phyloP scores from a whole-genome alignment of 2,113 vertebrate genomes.

The Aspidoscelis tigris region DNA sequence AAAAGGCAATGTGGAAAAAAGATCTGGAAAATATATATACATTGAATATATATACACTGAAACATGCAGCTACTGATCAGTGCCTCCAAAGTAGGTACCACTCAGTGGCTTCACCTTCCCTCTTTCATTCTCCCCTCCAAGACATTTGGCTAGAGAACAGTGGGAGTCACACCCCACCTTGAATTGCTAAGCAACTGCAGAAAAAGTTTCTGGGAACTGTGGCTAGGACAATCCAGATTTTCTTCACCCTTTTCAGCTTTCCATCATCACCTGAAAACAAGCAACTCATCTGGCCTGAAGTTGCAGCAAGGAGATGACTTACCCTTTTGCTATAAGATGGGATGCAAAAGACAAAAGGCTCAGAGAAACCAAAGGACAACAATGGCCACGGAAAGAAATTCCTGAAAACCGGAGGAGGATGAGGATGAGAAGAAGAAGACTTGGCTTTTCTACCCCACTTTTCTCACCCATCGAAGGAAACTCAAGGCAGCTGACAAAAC shows the following conservation, averaged over 20 bases:
- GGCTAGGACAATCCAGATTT: not conserved
- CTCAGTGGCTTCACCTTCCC: not conserved
- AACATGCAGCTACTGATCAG: not conserved
- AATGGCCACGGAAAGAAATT: too few relatives aligned
- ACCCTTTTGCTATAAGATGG: not conserved
- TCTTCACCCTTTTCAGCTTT: not conserved
- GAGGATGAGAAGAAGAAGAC: not conserved
- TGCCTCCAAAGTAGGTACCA: not conserved
- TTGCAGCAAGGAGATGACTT: not conserved
- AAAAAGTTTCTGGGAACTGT: not conserved
- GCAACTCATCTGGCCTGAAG: too few relatives aligned
- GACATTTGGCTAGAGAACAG: not conserved
- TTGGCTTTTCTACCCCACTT: too few relatives aligned
- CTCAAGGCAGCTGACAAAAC: too few relatives aligned
- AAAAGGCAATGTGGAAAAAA: not conserved
- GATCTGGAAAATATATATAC: not conserved
- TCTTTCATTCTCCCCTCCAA: not conserved
- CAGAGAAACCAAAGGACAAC: not conserved
- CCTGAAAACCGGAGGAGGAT: not conserved
- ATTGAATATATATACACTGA: not conserved
- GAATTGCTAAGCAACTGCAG: slow-evolving; percentile 8
- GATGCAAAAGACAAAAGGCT: not conserved
- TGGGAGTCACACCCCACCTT: not conserved
- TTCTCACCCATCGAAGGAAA: too few relatives aligned
- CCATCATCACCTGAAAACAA: not conserved